Evolutionary conservation across 2,113 vertebrate species (phyloP).

Genomic region (Hippopotamus amphibius): DNA sequence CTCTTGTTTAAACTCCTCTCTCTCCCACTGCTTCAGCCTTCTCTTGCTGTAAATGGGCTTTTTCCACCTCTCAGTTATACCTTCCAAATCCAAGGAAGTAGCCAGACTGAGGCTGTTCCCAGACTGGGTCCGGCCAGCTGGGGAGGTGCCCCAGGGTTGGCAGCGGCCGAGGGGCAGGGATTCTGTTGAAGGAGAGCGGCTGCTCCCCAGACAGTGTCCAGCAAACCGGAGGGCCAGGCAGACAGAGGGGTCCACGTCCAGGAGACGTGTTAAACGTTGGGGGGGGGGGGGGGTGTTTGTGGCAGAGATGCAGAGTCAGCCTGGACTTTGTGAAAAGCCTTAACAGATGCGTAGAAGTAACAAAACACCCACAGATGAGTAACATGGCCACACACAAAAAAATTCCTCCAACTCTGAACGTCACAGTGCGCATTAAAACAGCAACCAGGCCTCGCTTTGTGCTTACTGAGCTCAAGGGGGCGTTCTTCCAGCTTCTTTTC

Average conservation of each 20-base stretch:
- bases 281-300: too few relatives aligned
- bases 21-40: fast-evolving
- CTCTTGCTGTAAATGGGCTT: not conserved
- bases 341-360: not conserved
- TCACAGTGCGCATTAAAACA: fast-evolving
- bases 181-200: not conserved
- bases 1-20: not conserved
- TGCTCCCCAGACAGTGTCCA: not conserved
- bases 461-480: not conserved
- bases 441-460: fast-evolving
- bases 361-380: not conserved
- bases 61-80: not conserved
- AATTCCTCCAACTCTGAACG: fast-evolving
- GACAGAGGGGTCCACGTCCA: not conserved
- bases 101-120: not conserved
- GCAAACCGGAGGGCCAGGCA: not conserved
- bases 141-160: not conserved
- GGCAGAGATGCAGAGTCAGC: not conserved
- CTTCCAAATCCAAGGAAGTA: not conserved
- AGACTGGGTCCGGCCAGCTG: not conserved
- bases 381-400: fast-evolving
- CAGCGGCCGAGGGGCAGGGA: not conserved
- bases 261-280: fast-evolving
- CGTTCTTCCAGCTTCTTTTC: not conserved
- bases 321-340: not conserved